A percentile compares a stretch with the other conserved stretches of the same genome.
These are phyloP conservation scores for Drosophila greeni DNA, from an alignment of 2,888 invertebrate genomes.

Conservation along the genomic window DNA sequence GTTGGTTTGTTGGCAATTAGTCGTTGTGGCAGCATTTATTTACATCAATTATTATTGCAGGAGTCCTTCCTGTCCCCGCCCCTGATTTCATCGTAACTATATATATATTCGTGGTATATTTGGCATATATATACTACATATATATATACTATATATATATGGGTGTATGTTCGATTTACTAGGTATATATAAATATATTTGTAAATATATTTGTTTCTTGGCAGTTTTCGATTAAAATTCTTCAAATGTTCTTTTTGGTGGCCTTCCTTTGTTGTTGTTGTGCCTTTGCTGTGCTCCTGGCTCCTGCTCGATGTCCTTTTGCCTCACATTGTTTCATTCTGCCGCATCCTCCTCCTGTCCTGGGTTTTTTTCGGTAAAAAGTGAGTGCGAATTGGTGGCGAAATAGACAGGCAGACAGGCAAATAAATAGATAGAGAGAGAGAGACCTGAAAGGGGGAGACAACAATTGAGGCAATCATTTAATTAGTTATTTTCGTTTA, in stretches of 20 bases:
- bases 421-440: constrained; percentile 2
- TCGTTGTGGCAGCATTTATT: constrained; percentile 66
- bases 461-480: constrained; percentile 10
- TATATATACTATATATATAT: constrained; percentile 15
- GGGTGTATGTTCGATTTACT: constrained; percentile 18
- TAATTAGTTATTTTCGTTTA: constrained; percentile 26
- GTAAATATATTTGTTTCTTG: constrained; percentile 64
- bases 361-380: background rate
- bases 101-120: background rate
- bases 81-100: constrained; percentile 15
- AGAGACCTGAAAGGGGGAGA: constrained; percentile 10
- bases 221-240: constrained; percentile 72
- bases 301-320: constrained; percentile 16
- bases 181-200: constrained; percentile 35
- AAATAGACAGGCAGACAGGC: constrained; percentile 8
- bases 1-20: constrained; percentile 41
- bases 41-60: constrained; percentile 58
- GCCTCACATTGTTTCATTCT: constrained; percentile 33
- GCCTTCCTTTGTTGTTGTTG: constrained; percentile 35
- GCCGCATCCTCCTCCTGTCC: constrained; percentile 15
- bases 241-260: constrained; percentile 54
- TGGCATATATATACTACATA: background rate
- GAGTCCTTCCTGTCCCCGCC: constrained; percentile 4
- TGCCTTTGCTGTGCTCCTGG: constrained; percentile 23
- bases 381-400: background rate